These are phyloP conservation scores for Pollenia labialis DNA, from an alignment of 2,888 invertebrate genomes.

Conservation along the genomic window DNA sequence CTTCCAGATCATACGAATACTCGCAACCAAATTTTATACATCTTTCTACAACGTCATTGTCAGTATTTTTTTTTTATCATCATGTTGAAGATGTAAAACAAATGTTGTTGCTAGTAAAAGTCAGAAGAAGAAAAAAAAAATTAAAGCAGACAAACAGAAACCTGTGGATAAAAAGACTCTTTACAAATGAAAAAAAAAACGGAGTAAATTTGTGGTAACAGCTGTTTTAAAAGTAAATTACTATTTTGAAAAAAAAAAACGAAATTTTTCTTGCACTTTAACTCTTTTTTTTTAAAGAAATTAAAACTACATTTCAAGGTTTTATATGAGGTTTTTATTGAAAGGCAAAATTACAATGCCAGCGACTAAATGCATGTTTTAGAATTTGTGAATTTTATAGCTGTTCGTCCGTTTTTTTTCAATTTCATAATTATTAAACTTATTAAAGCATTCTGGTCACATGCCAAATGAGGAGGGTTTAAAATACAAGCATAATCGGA, in stretches of 20 bases:
- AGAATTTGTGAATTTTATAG: no score
- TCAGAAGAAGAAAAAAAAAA: constrained; percentile 2
- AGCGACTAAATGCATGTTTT: neutral
- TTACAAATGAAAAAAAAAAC: constrained; percentile 33
- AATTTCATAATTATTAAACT: no score
- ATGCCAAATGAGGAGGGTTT: no score
- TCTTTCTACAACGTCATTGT: constrained; percentile 40
- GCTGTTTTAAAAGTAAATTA: constrained; percentile 74
- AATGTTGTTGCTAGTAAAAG: constrained; percentile 67
- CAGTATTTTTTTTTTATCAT: constrained; percentile 35
- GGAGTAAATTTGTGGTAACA: constrained; percentile 74
- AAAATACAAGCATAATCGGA: no score
- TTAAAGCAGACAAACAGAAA: constrained; percentile 50
- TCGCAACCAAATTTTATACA: constrained; percentile 5
- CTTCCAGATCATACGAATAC: constrained; percentile 53
- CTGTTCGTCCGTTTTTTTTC: no score
- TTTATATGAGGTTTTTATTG: constrained; percentile 22
- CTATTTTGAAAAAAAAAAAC: constrained; percentile 61
- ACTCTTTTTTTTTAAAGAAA: constrained; percentile 40
- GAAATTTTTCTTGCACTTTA: constrained; percentile 65
- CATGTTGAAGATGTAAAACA: constrained; percentile 71
- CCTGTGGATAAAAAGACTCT: constrained; percentile 57
- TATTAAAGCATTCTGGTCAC: no score
- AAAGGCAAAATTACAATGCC: neutral
- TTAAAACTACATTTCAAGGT: constrained; percentile 37